Base-by-base conservation (phyloP, 2,113 vertebrate genomes). In the Nothoprocta perdicaria region DNA sequence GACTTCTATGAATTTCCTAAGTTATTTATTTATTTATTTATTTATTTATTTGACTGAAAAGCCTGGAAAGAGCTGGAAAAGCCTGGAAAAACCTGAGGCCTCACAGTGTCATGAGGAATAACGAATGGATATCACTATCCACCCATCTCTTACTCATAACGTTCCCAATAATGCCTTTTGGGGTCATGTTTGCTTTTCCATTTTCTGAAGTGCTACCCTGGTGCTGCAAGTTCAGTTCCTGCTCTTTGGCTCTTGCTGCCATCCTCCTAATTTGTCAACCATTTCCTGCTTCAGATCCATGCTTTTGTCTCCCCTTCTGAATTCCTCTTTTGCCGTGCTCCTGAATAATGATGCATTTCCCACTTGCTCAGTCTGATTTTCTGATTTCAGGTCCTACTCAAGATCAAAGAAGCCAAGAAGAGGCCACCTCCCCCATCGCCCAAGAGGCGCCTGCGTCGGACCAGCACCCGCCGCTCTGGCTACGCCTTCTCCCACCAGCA, bases 401-500 rank as follows among this genome's bases (percentile, higher is more conserved):
- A 98, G 96, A 96, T 98, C 58, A 97, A 88, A n/a, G 95, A 98
- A 83, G 97, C 96, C 66, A 98, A 98, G 95, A 97, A 95, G 15
- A 62, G 94, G 14, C 98, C 98, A 0, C 94, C 84, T 15, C 96
- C 97, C 1, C 80, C 91, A 1, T 95, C 96, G 18, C 88, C 63
- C 53, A 97, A 81, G 68, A 74, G 84, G 18, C 97, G 61, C 8
- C 4, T 91, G 63, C 97, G 96, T 26, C 97, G 97, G 1, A 61
- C 97, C 91, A 97, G 97, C 92, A 97, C 97, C 11, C 98, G 98
- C 2, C 98, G 98, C 27, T 99, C 99, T 0, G 98, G 98, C 71
- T 99, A 99, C 8, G 99, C 99, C 29, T 99, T 99, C 97, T 98
- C 99, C n/a, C 99, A 99, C 81, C 93, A 98, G 45, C 97, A 98